Evolutionary conservation across 37 sponge, comb jelly and placozoan genomes (phyloP).

Genomic region (Bolinopsis microptera): DNA sequence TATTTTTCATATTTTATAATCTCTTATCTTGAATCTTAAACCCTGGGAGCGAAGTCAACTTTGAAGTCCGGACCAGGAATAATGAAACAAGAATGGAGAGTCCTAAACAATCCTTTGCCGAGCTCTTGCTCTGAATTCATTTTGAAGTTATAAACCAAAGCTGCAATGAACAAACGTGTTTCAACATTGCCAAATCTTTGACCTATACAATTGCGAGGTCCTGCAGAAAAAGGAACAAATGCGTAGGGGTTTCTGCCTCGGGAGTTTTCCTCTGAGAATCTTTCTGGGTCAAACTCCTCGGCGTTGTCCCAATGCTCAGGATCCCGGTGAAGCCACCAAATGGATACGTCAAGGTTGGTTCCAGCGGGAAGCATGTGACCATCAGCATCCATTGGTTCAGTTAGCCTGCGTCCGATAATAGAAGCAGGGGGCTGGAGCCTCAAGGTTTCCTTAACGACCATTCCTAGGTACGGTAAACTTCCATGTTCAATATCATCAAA

Average conservation of each 20-base stretch:
- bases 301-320: conserved; percentile 86
- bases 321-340: conserved; percentile 73
- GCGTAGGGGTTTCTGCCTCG: conserved; percentile 74
- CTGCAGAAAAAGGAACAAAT: conserved; percentile 84
- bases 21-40: too few species aligned
- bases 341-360: neutral
- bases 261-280: conserved; percentile 79
- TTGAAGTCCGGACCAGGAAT: conserved; percentile 57
- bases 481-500: conserved; percentile 1
- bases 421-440: conserved; percentile 79
- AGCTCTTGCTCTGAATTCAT: neutral
- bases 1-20: too few species aligned
- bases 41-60: neutral
- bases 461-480: conserved; percentile 69
- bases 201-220: conserved; percentile 91
- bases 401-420: conserved; percentile 69
- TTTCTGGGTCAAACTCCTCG: conserved; percentile 84
- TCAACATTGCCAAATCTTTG: conserved; percentile 81
- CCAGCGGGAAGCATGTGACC: conserved; percentile 75
- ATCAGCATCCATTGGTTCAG: conserved; percentile 68
- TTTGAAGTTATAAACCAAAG: conserved; percentile 31
- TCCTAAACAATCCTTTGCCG: conserved; percentile 5
- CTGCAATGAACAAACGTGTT: conserved; percentile 64
- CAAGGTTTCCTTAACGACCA: conserved; percentile 85
- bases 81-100: neutral